Evolutionary conservation across 1,140 invertebrate species (phyloP).

Genomic region (Drosophila bocqueti): DNA sequence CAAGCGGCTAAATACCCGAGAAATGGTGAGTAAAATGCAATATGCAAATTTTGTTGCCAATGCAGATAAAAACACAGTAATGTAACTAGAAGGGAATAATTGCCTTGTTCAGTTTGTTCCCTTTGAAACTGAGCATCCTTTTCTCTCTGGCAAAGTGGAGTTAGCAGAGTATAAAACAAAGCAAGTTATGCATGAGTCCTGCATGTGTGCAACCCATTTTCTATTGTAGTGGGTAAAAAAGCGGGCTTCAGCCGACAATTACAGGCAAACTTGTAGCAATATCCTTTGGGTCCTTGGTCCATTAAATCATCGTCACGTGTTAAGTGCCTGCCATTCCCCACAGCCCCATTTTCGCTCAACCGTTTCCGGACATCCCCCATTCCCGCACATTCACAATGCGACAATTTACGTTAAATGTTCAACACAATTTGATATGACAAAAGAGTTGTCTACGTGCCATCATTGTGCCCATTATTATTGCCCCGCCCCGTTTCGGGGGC

Average conservation of each 20-base stretch:
- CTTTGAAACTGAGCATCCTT: conserved; percentile 11
- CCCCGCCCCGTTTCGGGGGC: conserved; percentile 41
- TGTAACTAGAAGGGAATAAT: conserved; percentile 68
- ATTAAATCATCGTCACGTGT: conserved; percentile 56
- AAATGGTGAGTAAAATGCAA: conserved; percentile 7
- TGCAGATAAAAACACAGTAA: conserved; percentile 29
- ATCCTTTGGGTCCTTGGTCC: conserved; percentile 37
- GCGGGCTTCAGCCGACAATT: conserved; percentile 45
- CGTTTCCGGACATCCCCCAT: conserved; percentile 4
- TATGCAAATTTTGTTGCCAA: conserved; percentile 2
- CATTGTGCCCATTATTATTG: conserved; percentile 73
- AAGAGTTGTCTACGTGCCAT: conserved; percentile 81
- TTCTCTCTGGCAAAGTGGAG: conserved; percentile 13
- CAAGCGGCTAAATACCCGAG: conserved; percentile 18
- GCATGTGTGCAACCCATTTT: conserved; percentile 39
- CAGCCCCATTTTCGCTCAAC: background rate
- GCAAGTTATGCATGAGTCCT: conserved; percentile 21
- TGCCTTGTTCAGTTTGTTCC: conserved; percentile 21
- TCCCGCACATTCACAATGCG: conserved; percentile 52
- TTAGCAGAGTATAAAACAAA: conserved; percentile 23
- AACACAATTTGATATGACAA: conserved; percentile 82
- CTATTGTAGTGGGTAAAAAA: conserved; percentile 39
- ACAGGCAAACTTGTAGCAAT: conserved; percentile 57
- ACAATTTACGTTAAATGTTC: conserved; percentile 82
- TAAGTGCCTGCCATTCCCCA: conserved; percentile 68